These are phyloP conservation scores for Helicoverpa assulta DNA, from an alignment of 2,888 invertebrate genomes.

Conservation along the genomic window DNA sequence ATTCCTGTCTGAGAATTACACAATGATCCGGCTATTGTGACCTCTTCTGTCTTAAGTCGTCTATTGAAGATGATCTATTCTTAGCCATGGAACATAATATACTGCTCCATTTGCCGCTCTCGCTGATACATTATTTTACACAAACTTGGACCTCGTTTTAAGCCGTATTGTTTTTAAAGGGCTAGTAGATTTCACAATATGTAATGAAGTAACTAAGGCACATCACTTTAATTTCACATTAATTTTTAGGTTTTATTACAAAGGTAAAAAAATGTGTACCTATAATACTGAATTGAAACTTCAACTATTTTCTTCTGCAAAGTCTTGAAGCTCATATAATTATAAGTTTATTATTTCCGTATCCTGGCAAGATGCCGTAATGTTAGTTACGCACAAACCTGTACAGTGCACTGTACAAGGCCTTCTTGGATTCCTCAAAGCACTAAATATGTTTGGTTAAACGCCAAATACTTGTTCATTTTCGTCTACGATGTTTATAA, in stretches of 20 bases:
- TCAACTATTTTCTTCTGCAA: constrained; percentile 2
- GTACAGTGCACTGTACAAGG: constrained; percentile 12
- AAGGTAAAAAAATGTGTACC: background rate
- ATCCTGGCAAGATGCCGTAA: constrained; percentile 54
- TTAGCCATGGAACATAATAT: background rate
- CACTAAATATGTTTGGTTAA: constrained; percentile 43
- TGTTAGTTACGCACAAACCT: constrained; percentile 38
- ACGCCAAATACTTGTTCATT: constrained; percentile 35
- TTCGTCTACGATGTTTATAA: background rate
- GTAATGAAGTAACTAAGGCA: no score
- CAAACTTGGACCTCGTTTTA: background rate
- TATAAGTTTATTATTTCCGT: constrained; percentile 46
- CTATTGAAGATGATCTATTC: background rate
- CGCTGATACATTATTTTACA: background rate
- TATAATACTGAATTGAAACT: constrained; percentile 9
- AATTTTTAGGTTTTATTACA: no score
- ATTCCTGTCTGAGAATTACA: background rate
- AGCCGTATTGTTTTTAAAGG: constrained; percentile 1
- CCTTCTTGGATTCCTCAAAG: constrained; percentile 37
- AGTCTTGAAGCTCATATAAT: constrained; percentile 31
- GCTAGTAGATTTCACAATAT: no score
- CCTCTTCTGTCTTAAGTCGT: constrained; percentile 3
- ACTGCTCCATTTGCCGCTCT: background rate
- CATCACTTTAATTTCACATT: no score
- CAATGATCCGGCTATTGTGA: background rate